phyloP scores from a whole-genome alignment of 1,140 invertebrate species.

The Zaprionus taronus region DNA sequence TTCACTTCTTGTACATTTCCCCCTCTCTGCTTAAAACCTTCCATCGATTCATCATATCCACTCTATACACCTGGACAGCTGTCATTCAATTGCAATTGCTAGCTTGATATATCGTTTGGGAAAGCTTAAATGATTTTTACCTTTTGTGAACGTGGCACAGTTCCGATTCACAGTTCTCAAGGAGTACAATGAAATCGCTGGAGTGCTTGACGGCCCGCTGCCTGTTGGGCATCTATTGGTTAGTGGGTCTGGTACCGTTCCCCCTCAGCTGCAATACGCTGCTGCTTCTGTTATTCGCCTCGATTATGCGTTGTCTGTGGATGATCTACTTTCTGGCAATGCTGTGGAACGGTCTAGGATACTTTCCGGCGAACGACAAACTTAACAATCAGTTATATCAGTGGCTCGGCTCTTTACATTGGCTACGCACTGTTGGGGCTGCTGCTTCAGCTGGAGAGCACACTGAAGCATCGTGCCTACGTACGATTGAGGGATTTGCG shows the following conservation, averaged over 20 bases:
- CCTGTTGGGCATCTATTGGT: conserved; percentile 33
- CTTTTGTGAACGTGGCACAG: conserved; percentile 2
- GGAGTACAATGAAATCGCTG: conserved; percentile 49
- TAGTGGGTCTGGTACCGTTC: conserved; percentile 47
- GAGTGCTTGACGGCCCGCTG: conserved; percentile 44
- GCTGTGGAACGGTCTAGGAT: not conserved
- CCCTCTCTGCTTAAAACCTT: not conserved
- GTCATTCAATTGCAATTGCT: conserved; percentile 19
- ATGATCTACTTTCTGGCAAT: conserved; percentile 32
- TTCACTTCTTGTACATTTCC: too few relatives aligned
- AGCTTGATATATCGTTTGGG: conserved; percentile 19
- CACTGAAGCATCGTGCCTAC: conserved; percentile 34
- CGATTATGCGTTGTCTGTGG: conserved; percentile 50
- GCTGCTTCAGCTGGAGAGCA: conserved; percentile 52
- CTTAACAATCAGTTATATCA: conserved; percentile 26
- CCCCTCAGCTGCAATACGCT: conserved; percentile 15
- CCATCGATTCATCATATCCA: not conserved
- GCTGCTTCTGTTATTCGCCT: conserved; percentile 15
- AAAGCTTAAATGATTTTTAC: not conserved
- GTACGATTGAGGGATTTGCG: conserved; percentile 39
- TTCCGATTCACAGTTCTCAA: not conserved
- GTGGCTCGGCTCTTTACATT: conserved; percentile 38
- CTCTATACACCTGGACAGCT: not conserved
- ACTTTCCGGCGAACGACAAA: not conserved
- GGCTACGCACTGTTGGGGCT: conserved; percentile 40